A percentile compares a stretch with the other conserved stretches of the same genome.
phyloP scores from a whole-genome alignment of 1,140 invertebrate species.

The Palaemon carinicauda region DNA sequence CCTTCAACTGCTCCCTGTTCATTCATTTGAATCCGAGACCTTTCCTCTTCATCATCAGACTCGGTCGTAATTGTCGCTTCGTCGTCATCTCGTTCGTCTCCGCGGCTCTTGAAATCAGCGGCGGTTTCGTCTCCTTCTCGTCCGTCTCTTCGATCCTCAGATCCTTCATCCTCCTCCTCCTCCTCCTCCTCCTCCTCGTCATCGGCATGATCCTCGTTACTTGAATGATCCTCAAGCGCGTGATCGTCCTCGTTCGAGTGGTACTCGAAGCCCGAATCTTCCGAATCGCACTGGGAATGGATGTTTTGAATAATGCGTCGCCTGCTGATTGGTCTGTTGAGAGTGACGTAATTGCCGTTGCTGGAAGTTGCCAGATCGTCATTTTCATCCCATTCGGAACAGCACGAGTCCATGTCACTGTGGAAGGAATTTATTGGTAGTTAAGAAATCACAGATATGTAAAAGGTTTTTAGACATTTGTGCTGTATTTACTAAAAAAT shows the following conservation, averaged over 20 bases:
- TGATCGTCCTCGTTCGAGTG: conserved; percentile 40
- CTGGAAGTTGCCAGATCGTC: background rate
- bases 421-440: too few relatives aligned
- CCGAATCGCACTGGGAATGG: conserved; percentile 23
- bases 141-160: background rate
- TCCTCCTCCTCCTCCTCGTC: background rate
- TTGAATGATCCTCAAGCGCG: conserved; percentile 29
- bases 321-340: conserved; percentile 40
- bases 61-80: conserved; percentile 2
- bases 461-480: too few relatives aligned
- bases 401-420: conserved; percentile 50
- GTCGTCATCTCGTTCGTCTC: background rate
- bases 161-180: conserved; percentile 10
- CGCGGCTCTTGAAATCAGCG: too few relatives aligned
- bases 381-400: conserved; percentile 48
- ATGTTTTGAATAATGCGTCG: conserved; percentile 37
- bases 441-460: too few relatives aligned
- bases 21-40: background rate
- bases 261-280: conserved; percentile 40
- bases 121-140: too few relatives aligned
- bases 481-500: too few relatives aligned
- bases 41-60: conserved; percentile 26
- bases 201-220: conserved; percentile 1
- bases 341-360: conserved; percentile 30
- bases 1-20: background rate